Evolutionary conservation across 2,888 invertebrate genomes (phyloP), one percentile per base, ranked within the genome.

Genomic region (Phragmatobia fuliginosa): DNA sequence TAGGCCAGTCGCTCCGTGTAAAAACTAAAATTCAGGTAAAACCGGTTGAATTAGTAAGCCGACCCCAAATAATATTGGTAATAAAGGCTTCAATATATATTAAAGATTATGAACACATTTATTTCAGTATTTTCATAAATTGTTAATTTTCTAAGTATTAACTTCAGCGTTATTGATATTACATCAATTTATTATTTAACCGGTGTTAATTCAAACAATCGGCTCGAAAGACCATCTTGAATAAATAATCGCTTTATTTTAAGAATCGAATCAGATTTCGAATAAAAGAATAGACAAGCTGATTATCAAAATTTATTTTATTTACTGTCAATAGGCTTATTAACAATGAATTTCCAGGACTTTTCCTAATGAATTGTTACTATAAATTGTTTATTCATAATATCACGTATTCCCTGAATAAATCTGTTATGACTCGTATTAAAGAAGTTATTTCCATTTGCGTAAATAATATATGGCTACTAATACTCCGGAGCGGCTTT

Each of bases 401-500:
- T 32, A 21, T n/a, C 31, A 16, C 52, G 5, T 52, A 36, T 25
- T 25, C 25, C 1, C 25, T 36, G 1, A 25, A 52, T 11, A n/a
- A n/a, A 33, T 64, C 10, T 11, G 1, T 36, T 25, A 10, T 21
- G 21, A 6, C 49, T 63, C 6, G 14, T 45, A 31, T 5, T 31
- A 38, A 16, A 49, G 33, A 25, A 45, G n/a, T 28, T 59, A 69
- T 61, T 38, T 61, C n/a, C 63, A 58, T 18, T 52, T 8, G 58
- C 25, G 8, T 52, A 52, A 52, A n/a, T 41, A 68, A 25, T 38
- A 60, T 25, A 41, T 45, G 41, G 25, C 33, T 45, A n/a, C n/a
- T 41, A 56, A 41, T 58, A 62, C 52, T 31, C 49, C 49, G 60
- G 60, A 67, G 60, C 75, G 70, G 78, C 72, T 74, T 66, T 69